Evolutionary conservation across 2,113 vertebrate species (phyloP).

Genomic region (Bos taurus): DNA sequence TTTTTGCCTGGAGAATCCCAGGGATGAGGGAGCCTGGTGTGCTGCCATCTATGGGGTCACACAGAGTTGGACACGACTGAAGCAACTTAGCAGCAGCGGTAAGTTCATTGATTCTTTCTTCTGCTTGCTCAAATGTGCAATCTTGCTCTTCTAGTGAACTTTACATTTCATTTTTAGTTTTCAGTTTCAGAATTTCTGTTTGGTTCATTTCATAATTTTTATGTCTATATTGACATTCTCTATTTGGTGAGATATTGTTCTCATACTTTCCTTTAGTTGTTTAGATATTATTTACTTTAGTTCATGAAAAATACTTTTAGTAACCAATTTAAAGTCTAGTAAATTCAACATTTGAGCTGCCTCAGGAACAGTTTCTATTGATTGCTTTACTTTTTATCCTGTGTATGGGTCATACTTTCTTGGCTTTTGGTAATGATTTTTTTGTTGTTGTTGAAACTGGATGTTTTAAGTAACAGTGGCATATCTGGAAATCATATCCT

Average conservation of each 20-base stretch:
- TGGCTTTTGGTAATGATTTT: background rate
- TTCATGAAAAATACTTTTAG: conserved; percentile 2
- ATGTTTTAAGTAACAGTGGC: background rate
- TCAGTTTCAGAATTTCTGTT: conserved; percentile 7
- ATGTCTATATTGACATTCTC: background rate
- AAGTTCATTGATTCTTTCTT: conserved; percentile 6
- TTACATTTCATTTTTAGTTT: conserved; percentile 20
- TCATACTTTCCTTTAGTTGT: background rate
- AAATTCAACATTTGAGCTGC: conserved; percentile 3
- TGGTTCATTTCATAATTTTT: background rate
- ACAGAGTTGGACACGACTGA: background rate
- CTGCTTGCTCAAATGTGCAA: background rate
- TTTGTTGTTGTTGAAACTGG: background rate
- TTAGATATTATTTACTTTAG: conserved; percentile 9
- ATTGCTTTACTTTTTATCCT: background rate
- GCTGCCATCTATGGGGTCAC: background rate
- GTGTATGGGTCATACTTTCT: background rate
- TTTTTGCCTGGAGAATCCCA: background rate
- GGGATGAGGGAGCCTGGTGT: background rate
- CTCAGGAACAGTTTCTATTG: background rate
- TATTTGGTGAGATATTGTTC: background rate
- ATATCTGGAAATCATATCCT: conserved; percentile 12
- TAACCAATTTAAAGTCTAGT: background rate
- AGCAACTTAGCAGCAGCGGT: background rate
- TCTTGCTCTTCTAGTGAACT: background rate